Conservation (phyloP, 2,797 vertebrate species). For the Enteromius treurensis region DNA sequence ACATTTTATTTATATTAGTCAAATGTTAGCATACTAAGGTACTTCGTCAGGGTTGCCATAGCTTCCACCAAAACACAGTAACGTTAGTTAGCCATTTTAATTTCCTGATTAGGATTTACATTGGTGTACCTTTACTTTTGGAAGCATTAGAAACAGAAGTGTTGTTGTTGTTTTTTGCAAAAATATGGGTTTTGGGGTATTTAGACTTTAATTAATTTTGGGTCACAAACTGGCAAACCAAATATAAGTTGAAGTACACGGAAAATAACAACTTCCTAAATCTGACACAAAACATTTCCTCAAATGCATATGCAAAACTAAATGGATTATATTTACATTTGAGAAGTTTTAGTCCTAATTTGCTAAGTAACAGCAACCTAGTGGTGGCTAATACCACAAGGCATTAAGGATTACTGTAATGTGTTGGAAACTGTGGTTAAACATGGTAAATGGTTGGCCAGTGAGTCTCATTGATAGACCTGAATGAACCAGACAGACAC, state of each 20-base stretch:
- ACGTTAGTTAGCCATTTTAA: background rate
- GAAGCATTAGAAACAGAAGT: background rate
- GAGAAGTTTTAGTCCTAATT: background rate
- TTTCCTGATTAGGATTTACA: background rate
- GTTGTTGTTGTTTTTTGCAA: background rate
- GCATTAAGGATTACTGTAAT: background rate
- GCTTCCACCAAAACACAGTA: constrained; percentile 16
- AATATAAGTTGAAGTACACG: background rate
- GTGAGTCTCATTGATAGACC: background rate
- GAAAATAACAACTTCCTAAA: background rate
- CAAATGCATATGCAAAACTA: no score
- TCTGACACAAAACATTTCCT: background rate
- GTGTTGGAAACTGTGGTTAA: constrained; percentile 12
- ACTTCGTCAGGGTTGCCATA: background rate
- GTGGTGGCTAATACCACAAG: background rate
- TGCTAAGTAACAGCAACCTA: background rate
- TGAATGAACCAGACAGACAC: background rate
- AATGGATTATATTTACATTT: background rate
- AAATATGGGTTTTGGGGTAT: background rate
- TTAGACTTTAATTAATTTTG: background rate
- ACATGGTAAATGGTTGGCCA: background rate
- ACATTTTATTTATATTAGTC: background rate
- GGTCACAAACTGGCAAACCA: background rate
- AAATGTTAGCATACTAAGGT: background rate
- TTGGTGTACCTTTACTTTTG: background rate